These are phyloP conservation scores for Drosophila bocki DNA, from an alignment of 1,140 invertebrate species.

Conservation along the genomic window DNA sequence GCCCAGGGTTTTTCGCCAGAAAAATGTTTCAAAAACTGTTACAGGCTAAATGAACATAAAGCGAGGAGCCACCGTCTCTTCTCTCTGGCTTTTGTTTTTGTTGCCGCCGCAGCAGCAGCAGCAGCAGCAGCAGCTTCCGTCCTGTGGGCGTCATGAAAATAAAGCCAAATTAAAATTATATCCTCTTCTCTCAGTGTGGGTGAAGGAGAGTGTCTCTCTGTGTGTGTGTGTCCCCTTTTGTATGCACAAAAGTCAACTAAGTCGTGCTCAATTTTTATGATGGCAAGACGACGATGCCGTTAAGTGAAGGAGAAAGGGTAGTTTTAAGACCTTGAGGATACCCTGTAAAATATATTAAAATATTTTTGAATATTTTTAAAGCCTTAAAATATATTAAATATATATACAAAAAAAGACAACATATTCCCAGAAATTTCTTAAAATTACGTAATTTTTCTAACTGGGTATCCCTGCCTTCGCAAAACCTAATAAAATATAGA, in stretches of 20 bases:
- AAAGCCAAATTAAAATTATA: conserved; percentile 84
- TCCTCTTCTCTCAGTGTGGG: conserved; percentile 46
- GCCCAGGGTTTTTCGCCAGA: conserved; percentile 66
- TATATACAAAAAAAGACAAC: no score
- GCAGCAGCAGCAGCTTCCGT: conserved; percentile 11
- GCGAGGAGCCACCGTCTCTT: conserved; percentile 41
- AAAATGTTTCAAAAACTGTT: conserved; percentile 84
- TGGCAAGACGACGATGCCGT: conserved; percentile 54
- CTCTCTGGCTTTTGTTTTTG: conserved; percentile 59
- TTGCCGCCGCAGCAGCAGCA: conserved; percentile 10
- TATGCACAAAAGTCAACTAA: conserved; percentile 81
- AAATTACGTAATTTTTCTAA: no score
- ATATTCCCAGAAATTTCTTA: no score
- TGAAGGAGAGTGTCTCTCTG: background rate
- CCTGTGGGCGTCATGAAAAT: conserved; percentile 69
- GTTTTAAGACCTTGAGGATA: background rate
- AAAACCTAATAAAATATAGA: no score
- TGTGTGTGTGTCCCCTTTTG: conserved; percentile 57
- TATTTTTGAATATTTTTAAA: no score
- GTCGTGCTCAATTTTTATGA: conserved; percentile 82
- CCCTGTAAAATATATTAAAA: background rate
- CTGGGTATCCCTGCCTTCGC: no score
- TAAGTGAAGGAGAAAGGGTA: background rate
- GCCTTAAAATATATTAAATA: no score
- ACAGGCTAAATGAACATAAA: conserved; percentile 82